These are phyloP conservation scores for Terrapene triunguis DNA, from an alignment of 2,113 vertebrate species.

Conservation along the genomic window DNA sequence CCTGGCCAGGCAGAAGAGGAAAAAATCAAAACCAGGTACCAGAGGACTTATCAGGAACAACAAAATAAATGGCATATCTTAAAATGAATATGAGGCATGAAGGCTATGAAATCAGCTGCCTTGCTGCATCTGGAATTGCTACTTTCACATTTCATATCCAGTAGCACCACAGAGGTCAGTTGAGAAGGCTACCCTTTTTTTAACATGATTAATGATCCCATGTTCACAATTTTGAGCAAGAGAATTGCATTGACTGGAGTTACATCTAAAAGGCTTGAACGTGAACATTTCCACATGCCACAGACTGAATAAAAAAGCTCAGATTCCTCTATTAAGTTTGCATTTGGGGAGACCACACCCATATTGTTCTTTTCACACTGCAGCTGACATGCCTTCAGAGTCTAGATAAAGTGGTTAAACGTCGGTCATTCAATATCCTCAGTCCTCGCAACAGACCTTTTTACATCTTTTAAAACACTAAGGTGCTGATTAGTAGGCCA, in stretches of 20 bases:
- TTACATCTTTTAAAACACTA: conserved; percentile 16
- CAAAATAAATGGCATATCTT: conserved; percentile 1
- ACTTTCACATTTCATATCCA: conserved; percentile 2
- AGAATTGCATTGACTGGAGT: conserved; percentile 38
- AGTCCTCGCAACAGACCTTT: background rate
- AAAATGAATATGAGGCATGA: background rate
- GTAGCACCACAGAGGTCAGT: background rate
- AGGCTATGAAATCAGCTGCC: conserved; percentile 1
- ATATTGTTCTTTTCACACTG: conserved; percentile 3
- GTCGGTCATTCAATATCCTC: background rate
- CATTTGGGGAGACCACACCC: conserved; percentile 31
- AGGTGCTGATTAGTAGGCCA: conserved; percentile 10
- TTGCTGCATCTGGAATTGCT: background rate
- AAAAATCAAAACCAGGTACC: background rate
- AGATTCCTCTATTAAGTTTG: conserved; percentile 35
- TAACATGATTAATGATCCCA: conserved; percentile 1
- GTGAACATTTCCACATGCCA: background rate
- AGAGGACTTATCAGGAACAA: background rate
- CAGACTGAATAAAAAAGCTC: conserved; percentile 15
- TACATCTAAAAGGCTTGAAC: background rate
- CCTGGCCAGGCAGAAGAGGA: background rate
- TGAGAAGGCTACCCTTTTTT: background rate
- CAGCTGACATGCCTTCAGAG: conserved; percentile 44
- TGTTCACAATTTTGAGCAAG: conserved; percentile 14
- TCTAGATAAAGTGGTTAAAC: background rate